These are phyloP conservation scores for Idaea straminata DNA, from an alignment of 2,888 invertebrate genomes.

Conservation along the genomic window DNA sequence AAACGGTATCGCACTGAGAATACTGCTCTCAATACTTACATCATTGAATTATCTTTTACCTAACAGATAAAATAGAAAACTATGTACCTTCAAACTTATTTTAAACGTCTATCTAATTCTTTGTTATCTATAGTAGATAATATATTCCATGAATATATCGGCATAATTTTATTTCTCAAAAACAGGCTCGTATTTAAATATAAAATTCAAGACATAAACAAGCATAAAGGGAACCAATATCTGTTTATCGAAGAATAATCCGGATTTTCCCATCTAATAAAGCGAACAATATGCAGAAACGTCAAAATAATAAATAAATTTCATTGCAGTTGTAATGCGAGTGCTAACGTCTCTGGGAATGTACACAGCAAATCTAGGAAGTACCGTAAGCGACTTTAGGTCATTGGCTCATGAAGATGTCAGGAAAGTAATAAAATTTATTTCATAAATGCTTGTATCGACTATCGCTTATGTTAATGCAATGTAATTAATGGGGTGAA, in stretches of 20 bases:
- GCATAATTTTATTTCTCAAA: not conserved
- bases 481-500: conserved; percentile 19
- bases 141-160: not conserved
- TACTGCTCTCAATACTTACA: conserved; percentile 30
- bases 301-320: not conserved
- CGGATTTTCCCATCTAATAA: not conserved
- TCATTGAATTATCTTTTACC: conserved; percentile 23
- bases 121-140: not conserved
- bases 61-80: too few relatives aligned
- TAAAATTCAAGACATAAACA: not conserved
- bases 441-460: conserved; percentile 39
- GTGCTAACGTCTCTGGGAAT: conserved; percentile 35
- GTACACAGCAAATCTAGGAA: conserved; percentile 52
- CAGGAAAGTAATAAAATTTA: conserved; percentile 61
- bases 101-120: not conserved
- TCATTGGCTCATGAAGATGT: conserved; percentile 70
- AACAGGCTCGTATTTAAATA: not conserved
- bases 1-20: conserved; percentile 43
- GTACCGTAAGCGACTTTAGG: conserved; percentile 68
- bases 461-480: conserved; percentile 52
- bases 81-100: too few relatives aligned
- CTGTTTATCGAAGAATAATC: not conserved
- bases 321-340: not conserved
- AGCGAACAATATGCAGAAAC: not conserved
- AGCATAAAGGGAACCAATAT: not conserved